phyloP scores from a whole-genome alignment of 1,140 invertebrate species.

The Polypedilum vanderplanki region DNA sequence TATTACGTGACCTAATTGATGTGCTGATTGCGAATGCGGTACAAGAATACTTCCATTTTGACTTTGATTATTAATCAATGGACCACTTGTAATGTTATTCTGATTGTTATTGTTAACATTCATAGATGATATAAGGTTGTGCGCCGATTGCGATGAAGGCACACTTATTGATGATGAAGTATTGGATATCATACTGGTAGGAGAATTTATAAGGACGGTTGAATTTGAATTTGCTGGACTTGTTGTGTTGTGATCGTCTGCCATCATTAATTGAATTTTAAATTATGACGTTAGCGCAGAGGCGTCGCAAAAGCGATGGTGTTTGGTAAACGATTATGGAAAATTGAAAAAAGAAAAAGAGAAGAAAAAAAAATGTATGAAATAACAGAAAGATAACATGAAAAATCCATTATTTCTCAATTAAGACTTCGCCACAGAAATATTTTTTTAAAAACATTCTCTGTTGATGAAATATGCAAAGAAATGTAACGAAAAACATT shows the following conservation, averaged over 20 bases:
- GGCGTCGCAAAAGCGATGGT: too few relatives aligned
- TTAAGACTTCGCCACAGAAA: too few relatives aligned
- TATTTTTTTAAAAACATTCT: too few relatives aligned
- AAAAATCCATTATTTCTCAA: too few relatives aligned
- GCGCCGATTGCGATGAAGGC: conserved; percentile 42
- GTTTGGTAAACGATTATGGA: too few relatives aligned
- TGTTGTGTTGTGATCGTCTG: conserved; percentile 40
- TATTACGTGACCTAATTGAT: conserved; percentile 36
- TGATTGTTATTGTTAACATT: conserved; percentile 30
- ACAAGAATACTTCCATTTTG: conserved; percentile 38
- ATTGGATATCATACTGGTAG: conserved; percentile 37
- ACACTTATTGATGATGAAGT: conserved; percentile 35
- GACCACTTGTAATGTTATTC: conserved; percentile 25
- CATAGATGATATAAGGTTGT: conserved; percentile 40
- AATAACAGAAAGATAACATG: too few relatives aligned
- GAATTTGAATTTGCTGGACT: conserved; percentile 38
- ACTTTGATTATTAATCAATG: neutral
- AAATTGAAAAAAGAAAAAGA: too few relatives aligned
- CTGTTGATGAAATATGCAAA: too few relatives aligned
- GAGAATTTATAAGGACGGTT: conserved; percentile 42
- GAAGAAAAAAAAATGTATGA: too few relatives aligned
- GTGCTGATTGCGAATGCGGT: conserved; percentile 42
- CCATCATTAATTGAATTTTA: neutral
- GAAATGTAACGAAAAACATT: too few relatives aligned
- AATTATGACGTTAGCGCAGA: too few relatives aligned